These are phyloP conservation scores for Lobophora halterata DNA, from an alignment of 2,888 invertebrate species.

Conservation along the genomic window DNA sequence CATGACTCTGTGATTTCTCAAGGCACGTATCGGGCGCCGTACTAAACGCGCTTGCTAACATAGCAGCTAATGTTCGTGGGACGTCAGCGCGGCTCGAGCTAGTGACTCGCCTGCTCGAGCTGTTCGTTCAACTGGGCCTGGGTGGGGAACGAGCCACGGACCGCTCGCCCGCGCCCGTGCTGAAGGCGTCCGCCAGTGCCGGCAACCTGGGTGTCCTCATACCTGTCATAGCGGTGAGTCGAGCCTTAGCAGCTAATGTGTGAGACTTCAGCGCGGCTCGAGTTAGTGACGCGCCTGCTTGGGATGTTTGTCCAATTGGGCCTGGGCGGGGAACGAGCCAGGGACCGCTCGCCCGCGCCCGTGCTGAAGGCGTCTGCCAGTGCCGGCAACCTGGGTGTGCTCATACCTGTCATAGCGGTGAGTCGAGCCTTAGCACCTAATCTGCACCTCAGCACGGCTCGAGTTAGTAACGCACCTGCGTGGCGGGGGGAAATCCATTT, in stretches of 20 bases:
- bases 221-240: conserved; percentile 95
- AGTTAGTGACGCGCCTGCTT: conserved; percentile 92
- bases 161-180: conserved; percentile 86
- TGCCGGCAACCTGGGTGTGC: conserved; percentile 97
- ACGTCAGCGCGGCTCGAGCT: conserved; percentile 92
- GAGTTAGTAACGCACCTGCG: conserved; percentile 93
- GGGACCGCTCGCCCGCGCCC: conserved; percentile 90
- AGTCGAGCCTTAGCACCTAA: conserved; percentile 31
- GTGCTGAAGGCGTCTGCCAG: conserved; percentile 94
- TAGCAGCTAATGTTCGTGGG: conserved; percentile 96
- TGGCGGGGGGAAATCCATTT: conserved; percentile 70
- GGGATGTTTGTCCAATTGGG: conserved; percentile 99
- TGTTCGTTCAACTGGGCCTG: conserved; percentile 98
- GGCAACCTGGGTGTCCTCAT: conserved; percentile 98
- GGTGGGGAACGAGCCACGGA: conserved; percentile 98
- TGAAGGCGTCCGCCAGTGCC: conserved; percentile 96
- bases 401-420: conserved; percentile 98
- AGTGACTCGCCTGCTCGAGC: conserved; percentile 92
- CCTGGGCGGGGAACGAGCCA: conserved; percentile 96
- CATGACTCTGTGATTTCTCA: conserved; percentile 1
- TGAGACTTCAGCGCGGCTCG: conserved; percentile 91
- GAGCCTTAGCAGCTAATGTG: background rate
- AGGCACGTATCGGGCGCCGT: conserved; percentile 96
- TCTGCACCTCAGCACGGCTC: conserved; percentile 88
- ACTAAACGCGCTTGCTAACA: conserved; percentile 97